Evolutionary conservation across 2,113 vertebrate genomes (phyloP).

Genomic region (Ceyx melanurus): DNA sequence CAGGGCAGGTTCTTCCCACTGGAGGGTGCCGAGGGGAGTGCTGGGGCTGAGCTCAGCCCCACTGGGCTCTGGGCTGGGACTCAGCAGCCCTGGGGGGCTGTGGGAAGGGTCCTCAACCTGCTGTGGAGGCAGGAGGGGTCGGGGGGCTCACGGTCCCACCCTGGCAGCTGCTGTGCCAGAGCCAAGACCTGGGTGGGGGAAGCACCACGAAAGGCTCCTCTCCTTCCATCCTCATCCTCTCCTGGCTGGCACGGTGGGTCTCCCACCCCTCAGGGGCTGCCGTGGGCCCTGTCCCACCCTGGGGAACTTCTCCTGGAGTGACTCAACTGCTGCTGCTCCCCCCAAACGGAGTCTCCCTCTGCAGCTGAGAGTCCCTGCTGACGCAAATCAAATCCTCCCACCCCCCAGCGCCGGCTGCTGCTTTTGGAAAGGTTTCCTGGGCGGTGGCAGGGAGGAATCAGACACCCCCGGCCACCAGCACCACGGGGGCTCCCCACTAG

Average conservation of each 20-base stretch:
- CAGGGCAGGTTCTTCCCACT: accelerated
- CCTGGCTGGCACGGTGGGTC: too few relatives aligned
- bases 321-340: slow-evolving; percentile 26
- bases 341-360: slow-evolving; percentile 3
- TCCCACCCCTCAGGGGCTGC: neutral
- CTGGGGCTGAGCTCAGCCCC: neutral
- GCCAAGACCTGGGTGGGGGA: too few relatives aligned
- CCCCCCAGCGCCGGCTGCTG: neutral
- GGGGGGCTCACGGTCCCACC: neutral
- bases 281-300: neutral
- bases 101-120: accelerated
- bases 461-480: neutral
- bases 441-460: neutral
- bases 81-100: neutral
- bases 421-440: slow-evolving; percentile 23
- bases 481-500: too few relatives aligned
- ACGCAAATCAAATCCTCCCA: slow-evolving; percentile 58
- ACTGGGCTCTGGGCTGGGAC: neutral
- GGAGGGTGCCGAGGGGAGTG: neutral
- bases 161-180: neutral
- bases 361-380: neutral
- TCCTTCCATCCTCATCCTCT: too few relatives aligned
- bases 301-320: neutral
- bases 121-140: neutral
- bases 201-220: too few relatives aligned